These are phyloP conservation scores for Dendrolimus houi DNA, from an alignment of 2,888 invertebrate species.

Conservation along the genomic window DNA sequence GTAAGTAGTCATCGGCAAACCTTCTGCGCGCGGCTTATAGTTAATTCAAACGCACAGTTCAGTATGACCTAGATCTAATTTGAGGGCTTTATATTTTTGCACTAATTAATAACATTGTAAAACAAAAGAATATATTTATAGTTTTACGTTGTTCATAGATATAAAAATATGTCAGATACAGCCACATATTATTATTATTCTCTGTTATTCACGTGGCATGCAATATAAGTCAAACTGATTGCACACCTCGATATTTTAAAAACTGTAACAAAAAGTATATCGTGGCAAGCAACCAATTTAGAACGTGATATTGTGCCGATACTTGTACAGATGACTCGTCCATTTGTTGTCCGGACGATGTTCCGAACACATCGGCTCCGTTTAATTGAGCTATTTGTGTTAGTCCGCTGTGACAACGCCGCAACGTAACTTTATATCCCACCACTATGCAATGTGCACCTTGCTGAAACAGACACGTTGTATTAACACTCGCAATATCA, in stretches of 20 bases:
- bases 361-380: slow-evolving; percentile 37
- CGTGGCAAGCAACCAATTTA: slow-evolving; percentile 51
- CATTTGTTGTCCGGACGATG: slow-evolving; percentile 31
- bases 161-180: background rate
- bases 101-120: too few relatives aligned
- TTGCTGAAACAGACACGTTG: background rate
- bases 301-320: slow-evolving; percentile 48
- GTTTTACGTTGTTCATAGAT: too few relatives aligned
- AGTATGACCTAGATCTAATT: too few relatives aligned
- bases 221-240: slow-evolving; percentile 31
- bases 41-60: too few relatives aligned
- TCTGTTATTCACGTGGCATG: slow-evolving; percentile 6
- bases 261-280: slow-evolving; percentile 35
- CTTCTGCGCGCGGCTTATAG: too few relatives aligned
- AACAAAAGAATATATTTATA: too few relatives aligned
- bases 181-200: background rate
- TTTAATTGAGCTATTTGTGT: slow-evolving; percentile 70
- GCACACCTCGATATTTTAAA: slow-evolving; percentile 28
- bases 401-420: slow-evolving; percentile 46
- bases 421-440: slow-evolving; percentile 41
- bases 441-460: slow-evolving; percentile 17
- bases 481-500: too few relatives aligned
- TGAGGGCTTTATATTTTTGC: too few relatives aligned
- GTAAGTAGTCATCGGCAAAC: too few relatives aligned
- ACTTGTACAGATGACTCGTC: slow-evolving; percentile 41